Evolutionary conservation across 2,113 vertebrate genomes (phyloP).

Genomic region (Eonycteris spelaea): DNA sequence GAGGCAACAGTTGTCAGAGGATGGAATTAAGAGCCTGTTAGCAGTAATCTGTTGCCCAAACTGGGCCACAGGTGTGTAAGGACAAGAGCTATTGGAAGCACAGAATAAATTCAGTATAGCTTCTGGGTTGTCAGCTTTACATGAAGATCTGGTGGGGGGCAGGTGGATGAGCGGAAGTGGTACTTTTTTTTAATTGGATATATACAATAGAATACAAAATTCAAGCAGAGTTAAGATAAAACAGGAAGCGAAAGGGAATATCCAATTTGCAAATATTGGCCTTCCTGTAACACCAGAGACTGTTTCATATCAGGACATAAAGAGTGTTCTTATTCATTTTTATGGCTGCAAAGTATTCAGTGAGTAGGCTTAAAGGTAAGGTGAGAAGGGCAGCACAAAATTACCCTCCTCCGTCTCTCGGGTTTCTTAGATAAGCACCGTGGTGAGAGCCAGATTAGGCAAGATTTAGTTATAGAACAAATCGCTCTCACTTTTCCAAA

Average conservation of each 20-base stretch:
- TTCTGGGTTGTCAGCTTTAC: background rate
- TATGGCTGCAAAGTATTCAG: background rate
- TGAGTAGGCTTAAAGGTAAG: background rate
- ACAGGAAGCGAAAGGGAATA: background rate
- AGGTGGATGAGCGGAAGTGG: background rate
- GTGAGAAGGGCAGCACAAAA: background rate
- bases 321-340: background rate
- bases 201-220: background rate
- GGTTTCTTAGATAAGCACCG: background rate
- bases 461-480: background rate
- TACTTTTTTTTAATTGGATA: background rate
- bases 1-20: background rate
- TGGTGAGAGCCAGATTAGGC: background rate
- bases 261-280: background rate
- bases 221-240: background rate
- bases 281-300: background rate
- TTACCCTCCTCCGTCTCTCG: background rate
- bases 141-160: background rate
- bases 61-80: background rate
- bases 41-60: background rate
- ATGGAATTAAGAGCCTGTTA: background rate
- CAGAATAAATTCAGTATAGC: background rate
- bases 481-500: background rate
- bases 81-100: background rate
- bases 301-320: background rate